Evolutionary conservation across 2,888 invertebrate species (phyloP).

Genomic region (Chesias legatella): DNA sequence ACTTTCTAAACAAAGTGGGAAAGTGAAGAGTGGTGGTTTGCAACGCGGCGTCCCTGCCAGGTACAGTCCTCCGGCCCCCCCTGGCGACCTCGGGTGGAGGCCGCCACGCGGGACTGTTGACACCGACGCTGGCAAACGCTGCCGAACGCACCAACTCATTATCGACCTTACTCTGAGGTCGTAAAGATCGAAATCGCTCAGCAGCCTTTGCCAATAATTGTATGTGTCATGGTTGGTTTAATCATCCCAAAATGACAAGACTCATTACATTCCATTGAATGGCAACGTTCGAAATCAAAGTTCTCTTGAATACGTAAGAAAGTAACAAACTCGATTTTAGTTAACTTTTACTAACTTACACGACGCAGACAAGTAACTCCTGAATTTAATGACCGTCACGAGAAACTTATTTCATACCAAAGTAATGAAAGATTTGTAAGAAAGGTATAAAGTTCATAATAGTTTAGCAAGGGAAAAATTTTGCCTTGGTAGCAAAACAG

Average conservation of each 20-base stretch:
- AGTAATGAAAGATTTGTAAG: slow-evolving; percentile 12
- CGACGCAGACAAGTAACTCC: slow-evolving; percentile 20
- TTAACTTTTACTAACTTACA: slow-evolving; percentile 19
- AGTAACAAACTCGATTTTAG: slow-evolving; percentile 14
- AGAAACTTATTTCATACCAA: slow-evolving; percentile 14
- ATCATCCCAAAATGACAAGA: slow-evolving; percentile 12
- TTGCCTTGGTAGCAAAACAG: slow-evolving; percentile 20
- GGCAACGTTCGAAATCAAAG: slow-evolving; percentile 9
- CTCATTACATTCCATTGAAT: slow-evolving; percentile 13
- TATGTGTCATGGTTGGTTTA: slow-evolving; percentile 11
- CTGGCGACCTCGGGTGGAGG: slow-evolving; percentile 40
- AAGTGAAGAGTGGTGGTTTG: slow-evolving; percentile 60
- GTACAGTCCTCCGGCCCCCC: slow-evolving; percentile 54
- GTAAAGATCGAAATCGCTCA: slow-evolving; percentile 19
- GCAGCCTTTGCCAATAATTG: slow-evolving; percentile 23
- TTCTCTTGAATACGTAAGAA: slow-evolving; percentile 12
- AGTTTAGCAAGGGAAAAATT: slow-evolving; percentile 5
- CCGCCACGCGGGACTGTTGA: slow-evolving; percentile 49
- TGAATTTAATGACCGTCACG: slow-evolving; percentile 22
- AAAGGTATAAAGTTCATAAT: slow-evolving; percentile 16
- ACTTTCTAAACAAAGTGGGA: slow-evolving; percentile 54
- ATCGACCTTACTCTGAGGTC: slow-evolving; percentile 16
- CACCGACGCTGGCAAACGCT: slow-evolving; percentile 31
- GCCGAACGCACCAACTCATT: slow-evolving; percentile 14
- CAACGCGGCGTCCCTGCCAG: slow-evolving; percentile 64